These are phyloP conservation scores for Augochlora pura DNA, from an alignment of 1,140 invertebrate species.

Conservation along the genomic window DNA sequence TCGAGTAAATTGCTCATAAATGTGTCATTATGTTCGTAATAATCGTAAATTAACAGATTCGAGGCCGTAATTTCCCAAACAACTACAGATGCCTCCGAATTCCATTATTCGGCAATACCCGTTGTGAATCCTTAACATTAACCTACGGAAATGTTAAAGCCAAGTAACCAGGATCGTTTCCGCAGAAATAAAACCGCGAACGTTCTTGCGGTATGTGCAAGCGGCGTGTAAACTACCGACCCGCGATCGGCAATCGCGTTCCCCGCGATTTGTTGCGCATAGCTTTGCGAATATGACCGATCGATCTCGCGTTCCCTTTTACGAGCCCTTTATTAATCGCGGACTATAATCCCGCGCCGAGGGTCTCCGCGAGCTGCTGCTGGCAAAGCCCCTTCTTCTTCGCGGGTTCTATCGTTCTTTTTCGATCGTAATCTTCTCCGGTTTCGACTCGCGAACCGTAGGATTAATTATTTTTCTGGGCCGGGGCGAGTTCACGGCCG, in stretches of 20 bases:
- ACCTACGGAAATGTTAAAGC: not conserved
- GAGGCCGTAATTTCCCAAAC: too few relatives aligned
- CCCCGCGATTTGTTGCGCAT: constrained; percentile 16
- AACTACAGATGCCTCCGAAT: too few relatives aligned
- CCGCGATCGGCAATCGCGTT: not conserved
- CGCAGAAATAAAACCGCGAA: constrained; percentile 12
- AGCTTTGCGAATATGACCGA: constrained; percentile 17
- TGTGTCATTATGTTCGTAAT: too few relatives aligned
- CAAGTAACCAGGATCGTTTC: too few relatives aligned
- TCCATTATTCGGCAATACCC: not conserved
- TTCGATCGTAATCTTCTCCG: constrained; percentile 29
- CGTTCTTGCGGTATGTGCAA: constrained; percentile 2
- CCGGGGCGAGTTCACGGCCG: constrained; percentile 20
- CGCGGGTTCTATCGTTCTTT: not conserved
- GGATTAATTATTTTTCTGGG: constrained; percentile 55
- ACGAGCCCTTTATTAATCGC: constrained; percentile 50
- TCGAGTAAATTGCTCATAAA: too few relatives aligned
- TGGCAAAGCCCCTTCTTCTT: constrained; percentile 2
- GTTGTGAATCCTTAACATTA: not conserved
- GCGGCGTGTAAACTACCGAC: not conserved
- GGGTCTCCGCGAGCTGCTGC: constrained; percentile 23
- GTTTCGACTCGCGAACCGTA: constrained; percentile 10
- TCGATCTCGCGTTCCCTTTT: constrained; percentile 49
- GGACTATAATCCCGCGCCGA: constrained; percentile 45
- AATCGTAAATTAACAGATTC: too few relatives aligned